Conservation (phyloP, 2,888 invertebrate genomes). For the Periphyllus acericola region DNA sequence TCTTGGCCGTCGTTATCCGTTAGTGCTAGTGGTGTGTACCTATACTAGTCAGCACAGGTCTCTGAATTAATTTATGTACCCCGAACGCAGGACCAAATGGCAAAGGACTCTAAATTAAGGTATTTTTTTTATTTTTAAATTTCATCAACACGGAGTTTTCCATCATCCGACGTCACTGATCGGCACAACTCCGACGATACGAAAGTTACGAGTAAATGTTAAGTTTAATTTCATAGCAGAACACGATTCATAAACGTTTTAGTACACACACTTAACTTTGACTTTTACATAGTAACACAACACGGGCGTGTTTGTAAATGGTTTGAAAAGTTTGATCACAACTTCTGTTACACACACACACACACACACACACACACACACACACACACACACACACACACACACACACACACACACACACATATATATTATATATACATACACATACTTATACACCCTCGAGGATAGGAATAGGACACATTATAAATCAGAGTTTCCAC, state of each 20-base stretch:
- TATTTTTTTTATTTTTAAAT: slow-evolving; percentile 39
- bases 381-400: background rate
- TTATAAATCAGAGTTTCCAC: background rate
- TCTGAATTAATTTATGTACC: slow-evolving; percentile 56
- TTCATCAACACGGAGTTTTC: slow-evolving; percentile 42
- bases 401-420: background rate
- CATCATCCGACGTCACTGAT: background rate
- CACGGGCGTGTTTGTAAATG: background rate
- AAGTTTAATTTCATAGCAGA: slow-evolving; percentile 12
- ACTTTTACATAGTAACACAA: slow-evolving; percentile 14
- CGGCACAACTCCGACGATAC: background rate
- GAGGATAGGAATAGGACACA: slow-evolving; percentile 2
- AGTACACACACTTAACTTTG: slow-evolving; percentile 26
- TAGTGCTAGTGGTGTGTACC: background rate
- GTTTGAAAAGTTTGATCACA: slow-evolving; percentile 36
- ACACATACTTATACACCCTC: background rate
- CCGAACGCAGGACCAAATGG: slow-evolving; percentile 23
- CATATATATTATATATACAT: background rate
- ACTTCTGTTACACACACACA: slow-evolving; percentile 10
- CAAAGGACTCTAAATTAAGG: slow-evolving; percentile 21
- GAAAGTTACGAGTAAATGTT: background rate
- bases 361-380: background rate
- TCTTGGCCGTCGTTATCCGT: slow-evolving; percentile 41
- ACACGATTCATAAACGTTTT: slow-evolving; percentile 25
- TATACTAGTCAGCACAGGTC: background rate